Base-by-base conservation (phyloP, 2,113 vertebrate genomes). In the Blennius ocellaris region DNA sequence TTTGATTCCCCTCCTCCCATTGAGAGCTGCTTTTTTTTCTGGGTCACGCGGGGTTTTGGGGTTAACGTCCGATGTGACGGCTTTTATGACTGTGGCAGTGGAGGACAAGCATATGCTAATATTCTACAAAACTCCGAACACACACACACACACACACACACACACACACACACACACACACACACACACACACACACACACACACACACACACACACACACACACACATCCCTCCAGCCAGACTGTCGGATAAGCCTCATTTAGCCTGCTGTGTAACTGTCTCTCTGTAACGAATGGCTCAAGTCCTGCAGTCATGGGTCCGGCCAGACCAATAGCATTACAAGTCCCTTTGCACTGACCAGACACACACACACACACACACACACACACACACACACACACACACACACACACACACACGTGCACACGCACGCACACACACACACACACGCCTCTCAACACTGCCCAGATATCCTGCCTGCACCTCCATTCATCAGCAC, bases 241-340 rank as follows among this genome's bases (percentile, higher is more conserved):
- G 85, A 88, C 82, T 66, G 59, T 36, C 77, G 90, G 87, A 86
- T 63, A 84, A 73, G 90, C 84, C 84, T 91, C 89, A 91, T 93
- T 93, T 91, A 89, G 76, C 73, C 50, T 74, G 78, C 63, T 90
- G 73, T 86, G 76, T 87, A 89, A 85, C 85, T 84, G 87, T 89
- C 84, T 86, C 45, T 66, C 44, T 78, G 85, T 89, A 83, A 92
- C 64, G 55, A 86, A 92, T 88, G 84, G 87, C 85, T 76, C 80
- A 71, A 64, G 79, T 84, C 69, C 73, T 50, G 54, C 50, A 77
- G 80, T 75, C 74, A 69, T 45, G 15, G 61, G 65, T 80, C 68
- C 74, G 66, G 80, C 66, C 86, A 88, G 76, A 82, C 69, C 79
- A 69, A 45, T 61, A 55, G 62, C 64, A 80, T 69, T 62, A 74